These are phyloP conservation scores for Coelopa frigida DNA, from an alignment of 1,140 invertebrate genomes.

Conservation along the genomic window DNA sequence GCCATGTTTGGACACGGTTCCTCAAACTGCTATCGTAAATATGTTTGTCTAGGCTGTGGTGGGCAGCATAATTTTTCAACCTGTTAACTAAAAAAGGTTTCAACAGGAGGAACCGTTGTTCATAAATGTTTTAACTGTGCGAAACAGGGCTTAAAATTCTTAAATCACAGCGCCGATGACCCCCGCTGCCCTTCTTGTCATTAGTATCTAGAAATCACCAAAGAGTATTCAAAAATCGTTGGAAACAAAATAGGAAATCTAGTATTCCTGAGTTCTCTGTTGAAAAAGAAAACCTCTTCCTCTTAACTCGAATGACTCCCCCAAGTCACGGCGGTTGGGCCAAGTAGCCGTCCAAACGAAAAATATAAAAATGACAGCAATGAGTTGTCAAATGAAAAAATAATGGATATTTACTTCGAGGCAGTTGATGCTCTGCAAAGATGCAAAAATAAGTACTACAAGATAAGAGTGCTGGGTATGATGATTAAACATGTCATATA, in stretches of 20 bases:
- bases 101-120: neutral
- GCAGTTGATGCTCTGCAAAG: slow-evolving; percentile 5
- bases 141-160: neutral
- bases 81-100: neutral
- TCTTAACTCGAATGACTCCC: neutral
- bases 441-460: slow-evolving; percentile 1
- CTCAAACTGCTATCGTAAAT: neutral
- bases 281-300: too few relatives aligned
- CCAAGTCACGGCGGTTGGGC: neutral
- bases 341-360: neutral
- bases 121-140: slow-evolving; percentile 1
- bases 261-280: too few relatives aligned
- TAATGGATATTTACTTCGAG: neutral
- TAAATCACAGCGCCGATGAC: neutral
- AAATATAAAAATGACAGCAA: neutral
- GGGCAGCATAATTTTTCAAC: neutral
- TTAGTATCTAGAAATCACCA: neutral
- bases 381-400: neutral
- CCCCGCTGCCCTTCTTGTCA: neutral
- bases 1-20: neutral
- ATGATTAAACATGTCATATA: slow-evolving; percentile 4
- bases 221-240: neutral
- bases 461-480: slow-evolving; percentile 1
- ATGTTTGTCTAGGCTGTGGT: neutral
- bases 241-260: too few relatives aligned